These are phyloP conservation scores for Micropoecilia bifurca DNA, from an alignment of 2,797 vertebrate species.

Conservation along the genomic window DNA sequence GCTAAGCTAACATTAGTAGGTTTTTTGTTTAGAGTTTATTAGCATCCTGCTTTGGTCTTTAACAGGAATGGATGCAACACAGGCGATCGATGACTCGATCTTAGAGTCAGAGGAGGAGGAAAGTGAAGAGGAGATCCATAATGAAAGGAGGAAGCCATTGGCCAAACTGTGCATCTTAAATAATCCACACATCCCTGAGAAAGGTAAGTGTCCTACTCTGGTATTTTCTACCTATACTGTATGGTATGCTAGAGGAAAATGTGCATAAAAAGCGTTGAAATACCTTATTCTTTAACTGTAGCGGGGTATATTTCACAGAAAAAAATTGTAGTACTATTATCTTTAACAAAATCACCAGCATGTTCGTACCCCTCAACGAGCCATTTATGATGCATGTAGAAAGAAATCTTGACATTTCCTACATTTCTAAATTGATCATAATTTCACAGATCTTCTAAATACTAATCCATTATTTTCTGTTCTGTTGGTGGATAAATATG, in stretches of 20 bases:
- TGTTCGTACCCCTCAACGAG: neutral
- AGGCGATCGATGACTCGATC: conserved; percentile 73
- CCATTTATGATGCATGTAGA: neutral
- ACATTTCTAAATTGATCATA: neutral
- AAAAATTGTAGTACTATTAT: neutral
- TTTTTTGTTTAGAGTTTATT: neutral
- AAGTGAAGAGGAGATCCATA: conserved; percentile 46
- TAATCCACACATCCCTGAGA: conserved; percentile 78
- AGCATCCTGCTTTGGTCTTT: neutral
- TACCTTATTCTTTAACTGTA: neutral
- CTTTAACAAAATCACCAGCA: neutral
- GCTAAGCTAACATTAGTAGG: neutral
- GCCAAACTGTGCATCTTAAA: conserved; percentile 81
- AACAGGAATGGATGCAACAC: conserved; percentile 82
- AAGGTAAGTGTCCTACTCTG: conserved; percentile 64
- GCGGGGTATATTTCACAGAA: neutral
- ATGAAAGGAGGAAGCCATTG: conserved; percentile 52
- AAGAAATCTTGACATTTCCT: neutral
- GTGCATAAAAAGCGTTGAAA: neutral
- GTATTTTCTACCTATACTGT: neutral
- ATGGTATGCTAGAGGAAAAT: neutral
- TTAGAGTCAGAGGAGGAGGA: conserved; percentile 76
- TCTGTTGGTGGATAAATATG: neutral
- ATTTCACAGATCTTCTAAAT: neutral
- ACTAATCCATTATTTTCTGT: neutral